Percentiles rank a stretch among this genome's conserved stretches.
Conservation (phyloP, 2,797 vertebrate genomes). For the Clarias fuscus region DNA sequence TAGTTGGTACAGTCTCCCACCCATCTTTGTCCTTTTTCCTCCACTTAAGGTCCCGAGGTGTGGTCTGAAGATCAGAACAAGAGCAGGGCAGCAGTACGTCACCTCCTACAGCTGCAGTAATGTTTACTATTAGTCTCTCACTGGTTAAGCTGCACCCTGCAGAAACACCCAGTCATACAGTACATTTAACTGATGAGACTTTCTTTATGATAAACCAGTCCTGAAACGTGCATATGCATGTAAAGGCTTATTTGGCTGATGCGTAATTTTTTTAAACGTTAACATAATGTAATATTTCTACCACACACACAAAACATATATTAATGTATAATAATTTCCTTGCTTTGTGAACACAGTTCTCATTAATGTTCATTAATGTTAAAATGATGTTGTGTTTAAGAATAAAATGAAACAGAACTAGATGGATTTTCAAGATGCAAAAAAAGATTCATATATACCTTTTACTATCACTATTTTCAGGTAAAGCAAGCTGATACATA, state of each 20-base stretch:
- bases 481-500: no score
- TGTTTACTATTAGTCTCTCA: accelerated
- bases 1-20: neutral
- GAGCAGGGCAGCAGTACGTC: constrained; percentile 16
- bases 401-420: no score
- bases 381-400: neutral
- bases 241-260: neutral
- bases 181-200: neutral
- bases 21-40: accelerated
- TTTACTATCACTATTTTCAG: neutral
- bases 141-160: neutral
- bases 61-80: neutral
- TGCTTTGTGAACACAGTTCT: neutral
- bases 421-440: neutral
- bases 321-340: neutral
- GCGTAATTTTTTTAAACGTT: neutral
- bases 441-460: neutral
- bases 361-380: neutral
- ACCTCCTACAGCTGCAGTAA: neutral
- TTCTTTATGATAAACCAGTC: neutral
- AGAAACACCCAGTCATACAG: neutral
- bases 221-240: neutral
- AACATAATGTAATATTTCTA: neutral
- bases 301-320: neutral
- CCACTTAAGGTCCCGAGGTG: accelerated